Conservation (phyloP, 1,140 invertebrate species). For the Latrodectus geometricus region DNA sequence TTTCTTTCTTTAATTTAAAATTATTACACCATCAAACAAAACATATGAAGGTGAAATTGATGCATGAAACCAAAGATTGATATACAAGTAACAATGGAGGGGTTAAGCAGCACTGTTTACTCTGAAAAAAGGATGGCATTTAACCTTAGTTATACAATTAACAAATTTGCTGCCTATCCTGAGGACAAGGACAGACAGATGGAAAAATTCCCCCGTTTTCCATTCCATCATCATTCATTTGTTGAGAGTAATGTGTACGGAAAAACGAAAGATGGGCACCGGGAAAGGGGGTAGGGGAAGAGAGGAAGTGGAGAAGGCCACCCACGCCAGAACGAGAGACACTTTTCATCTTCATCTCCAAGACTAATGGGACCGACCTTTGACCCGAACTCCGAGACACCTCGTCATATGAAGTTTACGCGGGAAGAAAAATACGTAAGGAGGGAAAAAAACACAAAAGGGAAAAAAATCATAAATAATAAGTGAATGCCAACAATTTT, state of each 20-base stretch:
- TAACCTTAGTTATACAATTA: slow-evolving; percentile 14
- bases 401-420: not conserved
- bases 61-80: no score
- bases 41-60: no score
- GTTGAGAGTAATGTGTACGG: not conserved
- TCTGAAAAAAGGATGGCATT: no score
- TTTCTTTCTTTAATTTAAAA: no score
- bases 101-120: no score
- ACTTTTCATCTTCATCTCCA: slow-evolving; percentile 50
- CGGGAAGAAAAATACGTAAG: not conserved
- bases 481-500: no score
- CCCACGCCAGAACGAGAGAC: slow-evolving; percentile 38
- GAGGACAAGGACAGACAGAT: no score
- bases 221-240: slow-evolving; percentile 27
- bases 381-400: slow-evolving; percentile 16
- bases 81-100: no score
- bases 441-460: not conserved
- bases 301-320: slow-evolving; percentile 24
- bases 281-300: not conserved
- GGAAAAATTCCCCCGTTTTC: no score
- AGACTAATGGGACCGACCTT: slow-evolving; percentile 55
- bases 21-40: no score
- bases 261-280: not conserved
- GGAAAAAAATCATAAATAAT: not conserved
- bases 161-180: not conserved